Percentiles rank a stretch among this genome's conserved stretches.
Conservation (phyloP, 2,113 vertebrate genomes). For the Forbesichthys papilliferus region DNA sequence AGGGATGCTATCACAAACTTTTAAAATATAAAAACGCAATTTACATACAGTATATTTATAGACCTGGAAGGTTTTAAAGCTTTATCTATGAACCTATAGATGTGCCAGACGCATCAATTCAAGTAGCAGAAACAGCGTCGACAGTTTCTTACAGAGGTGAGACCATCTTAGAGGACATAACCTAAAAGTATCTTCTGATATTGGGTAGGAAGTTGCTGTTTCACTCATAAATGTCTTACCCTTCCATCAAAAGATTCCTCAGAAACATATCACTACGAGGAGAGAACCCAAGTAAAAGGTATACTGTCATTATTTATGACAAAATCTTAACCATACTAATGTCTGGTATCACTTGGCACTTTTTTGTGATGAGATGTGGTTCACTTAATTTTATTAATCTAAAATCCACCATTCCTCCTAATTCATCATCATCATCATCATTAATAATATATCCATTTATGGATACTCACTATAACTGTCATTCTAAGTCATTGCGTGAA, state of each 20-base stretch:
- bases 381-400: not conserved
- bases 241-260: constrained; percentile 55
- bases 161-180: constrained; percentile 15
- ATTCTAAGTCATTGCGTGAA: not conserved
- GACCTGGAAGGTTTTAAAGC: not conserved
- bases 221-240: constrained; percentile 5
- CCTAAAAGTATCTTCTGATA: too few species aligned
- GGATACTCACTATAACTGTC: not conserved
- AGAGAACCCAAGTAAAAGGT: constrained; percentile 66
- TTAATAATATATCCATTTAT: constrained; percentile 6
- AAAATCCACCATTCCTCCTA: not conserved
- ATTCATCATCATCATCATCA: not conserved
- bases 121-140: constrained; percentile 66
- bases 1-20: not conserved
- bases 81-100: constrained; percentile 71
- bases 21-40: not conserved
- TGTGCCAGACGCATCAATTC: constrained; percentile 82
- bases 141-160: constrained; percentile 77
- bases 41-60: not conserved
- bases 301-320: constrained; percentile 1
- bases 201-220: not conserved
- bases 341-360: not conserved
- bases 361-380: not conserved
- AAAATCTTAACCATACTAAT: not conserved
- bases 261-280: constrained; percentile 56